Evolutionary conservation across 23 tunicate genomes (phyloP), one percentile per base, ranked within the genome.

Genomic region (Trididemnum clinides): DNA sequence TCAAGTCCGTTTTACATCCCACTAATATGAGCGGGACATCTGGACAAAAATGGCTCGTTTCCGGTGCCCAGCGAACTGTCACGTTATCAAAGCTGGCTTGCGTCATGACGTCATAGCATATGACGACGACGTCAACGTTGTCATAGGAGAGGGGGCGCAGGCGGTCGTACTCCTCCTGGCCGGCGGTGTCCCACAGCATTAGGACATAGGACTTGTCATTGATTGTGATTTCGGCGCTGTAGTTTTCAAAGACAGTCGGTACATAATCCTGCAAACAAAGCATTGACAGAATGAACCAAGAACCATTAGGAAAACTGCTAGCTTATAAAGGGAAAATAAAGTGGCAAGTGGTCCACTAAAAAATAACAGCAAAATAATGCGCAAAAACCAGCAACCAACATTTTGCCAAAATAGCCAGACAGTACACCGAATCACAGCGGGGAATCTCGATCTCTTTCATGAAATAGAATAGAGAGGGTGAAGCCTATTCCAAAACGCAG

Each of bases 151-250:
- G 91, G 25, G 97, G 97, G 23, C 97, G 74, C 34, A 92, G 66
- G 15, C 97, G 88, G 64, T 92, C 97, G 51, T 92, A 92, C 39
- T 92, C 97, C 37, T 92, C 97, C 54, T 92, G 97, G 1, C 97
- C 97, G 51, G 97, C 97, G 0, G 97, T 92, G 44, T 92, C 97
- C 91, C 91, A 92, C 33, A 92, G 79, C 83, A 87, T 64, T n/a
- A 92, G 64, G 51, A 75, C 18, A 0, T 71, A 87, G 36, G 77
- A 82, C 34, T 74, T 82, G 19, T 66, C 72, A 5, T 83, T 76
- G 0, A 87, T 22, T 1, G 50, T 58, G 34, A 83, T 59, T 62
- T 92, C 97, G 20, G 83, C 82, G n/a, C 88, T 87, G 72, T 92
- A 92, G 44, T 92, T 92, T 54, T 92, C 97, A 57, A 92, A 92